These are phyloP conservation scores for Kryptolebias ocellatus DNA, from an alignment of 2,797 vertebrate species.

Conservation along the genomic window DNA sequence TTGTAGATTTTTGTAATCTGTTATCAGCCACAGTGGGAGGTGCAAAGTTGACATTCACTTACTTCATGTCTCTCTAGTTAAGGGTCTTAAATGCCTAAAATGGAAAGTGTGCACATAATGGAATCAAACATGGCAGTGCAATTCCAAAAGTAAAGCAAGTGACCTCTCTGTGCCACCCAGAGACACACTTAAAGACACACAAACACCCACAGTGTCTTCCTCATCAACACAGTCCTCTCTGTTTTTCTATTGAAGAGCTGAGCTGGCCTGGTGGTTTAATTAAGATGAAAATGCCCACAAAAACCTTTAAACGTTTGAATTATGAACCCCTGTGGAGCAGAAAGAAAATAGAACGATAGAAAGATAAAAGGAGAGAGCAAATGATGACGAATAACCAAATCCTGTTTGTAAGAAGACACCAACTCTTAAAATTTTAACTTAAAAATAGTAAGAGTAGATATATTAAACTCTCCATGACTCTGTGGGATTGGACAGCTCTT, in stretches of 20 bases:
- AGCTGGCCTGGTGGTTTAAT: slow-evolving; percentile 46
- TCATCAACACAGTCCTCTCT: slow-evolving; percentile 36
- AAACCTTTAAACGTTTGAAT: slow-evolving; percentile 43
- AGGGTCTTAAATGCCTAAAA: slow-evolving; percentile 28
- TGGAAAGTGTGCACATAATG: slow-evolving; percentile 32
- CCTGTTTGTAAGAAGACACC: slow-evolving; percentile 48
- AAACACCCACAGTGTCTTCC: slow-evolving; percentile 43
- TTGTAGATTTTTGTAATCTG: slow-evolving; percentile 28
- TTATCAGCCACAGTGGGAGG: slow-evolving; percentile 2
- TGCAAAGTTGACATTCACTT: slow-evolving; percentile 22
- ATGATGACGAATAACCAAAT: slow-evolving; percentile 45
- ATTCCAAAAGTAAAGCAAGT: slow-evolving; percentile 41
- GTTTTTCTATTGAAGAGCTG: slow-evolving; percentile 35
- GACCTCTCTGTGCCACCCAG: slow-evolving; percentile 47
- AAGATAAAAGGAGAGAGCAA: slow-evolving; percentile 33
- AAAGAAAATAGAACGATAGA: slow-evolving; percentile 32
- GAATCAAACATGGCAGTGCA: slow-evolving; percentile 24
- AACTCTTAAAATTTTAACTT: slow-evolving; percentile 27
- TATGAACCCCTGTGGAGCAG: slow-evolving; percentile 36
- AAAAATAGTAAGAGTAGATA: slow-evolving; percentile 23
- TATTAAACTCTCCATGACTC: slow-evolving; percentile 40
- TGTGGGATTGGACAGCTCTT: neutral
- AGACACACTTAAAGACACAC: slow-evolving; percentile 16
- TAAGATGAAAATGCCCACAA: slow-evolving; percentile 57
- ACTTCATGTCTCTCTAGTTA: slow-evolving; percentile 40